Evolutionary conservation across 1,140 invertebrate genomes (phyloP), one percentile per base, ranked within the genome.

Genomic region (Drosophila eugracilis): DNA sequence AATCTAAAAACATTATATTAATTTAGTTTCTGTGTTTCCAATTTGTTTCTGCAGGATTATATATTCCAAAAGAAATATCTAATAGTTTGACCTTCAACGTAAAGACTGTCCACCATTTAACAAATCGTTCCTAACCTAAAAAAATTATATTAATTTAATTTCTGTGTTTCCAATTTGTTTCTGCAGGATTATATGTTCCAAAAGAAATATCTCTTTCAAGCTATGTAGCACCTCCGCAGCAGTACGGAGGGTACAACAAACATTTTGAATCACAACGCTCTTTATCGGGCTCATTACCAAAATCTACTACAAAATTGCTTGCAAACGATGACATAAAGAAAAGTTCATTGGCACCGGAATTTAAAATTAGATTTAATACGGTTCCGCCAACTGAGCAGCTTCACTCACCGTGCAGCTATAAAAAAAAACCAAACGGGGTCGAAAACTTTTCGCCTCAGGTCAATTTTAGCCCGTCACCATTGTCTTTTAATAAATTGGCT

Each of bases 31-130:
- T 19, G 15, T 34, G 28, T 39, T 17, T n/a, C 41, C 37, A 37
- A 5, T 17, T 41, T 12, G 1, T 26, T 26, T 45, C 12, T 9
- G 32, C 48, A 91, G 90, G 84, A 7, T 54, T 91, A 17, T 91
- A 90, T 63, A 59, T 90, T 10, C 90, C 90, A 0, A 88, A 91
- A 24, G 90, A 91, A 52, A 91, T 91, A n/a, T n/a, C n/a, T n/a
- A n/a, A n/a, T n/a, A n/a, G n/a, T n/a, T n/a, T n/a, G 28, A 30
- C 28, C 2, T 15, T 15, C 1, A 14, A n/a, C n/a, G n/a, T n/a
- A n/a, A n/a, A n/a, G n/a, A n/a, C n/a, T n/a, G n/a, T n/a, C n/a
- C n/a, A n/a, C n/a, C n/a, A n/a, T n/a, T n/a, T n/a, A n/a, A n/a
- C n/a, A n/a, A n/a, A n/a, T n/a, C n/a, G n/a, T n/a, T n/a, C n/a